These are phyloP conservation scores for Agriopis aurantiaria DNA, from an alignment of 2,888 invertebrate species.

Conservation along the genomic window DNA sequence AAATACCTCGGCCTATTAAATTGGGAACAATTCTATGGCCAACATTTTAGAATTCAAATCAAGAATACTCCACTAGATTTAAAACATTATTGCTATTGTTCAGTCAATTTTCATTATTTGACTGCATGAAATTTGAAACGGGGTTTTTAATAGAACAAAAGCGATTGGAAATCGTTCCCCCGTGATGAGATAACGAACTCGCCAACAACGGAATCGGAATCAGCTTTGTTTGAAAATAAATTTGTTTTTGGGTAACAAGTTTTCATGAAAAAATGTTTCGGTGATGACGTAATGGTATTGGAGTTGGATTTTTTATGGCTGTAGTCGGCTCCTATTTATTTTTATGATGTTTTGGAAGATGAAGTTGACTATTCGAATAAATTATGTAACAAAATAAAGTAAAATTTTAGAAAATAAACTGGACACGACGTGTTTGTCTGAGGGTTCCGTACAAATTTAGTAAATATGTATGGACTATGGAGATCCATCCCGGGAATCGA, in stretches of 20 bases:
- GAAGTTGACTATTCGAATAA: no score
- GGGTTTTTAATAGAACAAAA: constrained; percentile 57
- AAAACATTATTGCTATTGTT: constrained; percentile 21
- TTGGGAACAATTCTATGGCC: no score
- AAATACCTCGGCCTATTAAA: no score
- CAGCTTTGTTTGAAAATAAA: constrained; percentile 40
- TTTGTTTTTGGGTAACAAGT: constrained; percentile 21
- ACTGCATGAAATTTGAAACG: constrained; percentile 29
- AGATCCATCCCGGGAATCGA: no score
- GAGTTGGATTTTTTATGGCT: neutral
- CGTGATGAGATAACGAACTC: constrained; percentile 54
- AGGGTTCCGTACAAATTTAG: no score
- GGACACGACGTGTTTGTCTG: no score
- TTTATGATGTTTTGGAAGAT: no score
- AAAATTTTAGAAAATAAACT: no score
- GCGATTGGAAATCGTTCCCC: constrained; percentile 59
- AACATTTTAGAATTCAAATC: neutral
- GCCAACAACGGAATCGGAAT: constrained; percentile 51
- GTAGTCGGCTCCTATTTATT: no score
- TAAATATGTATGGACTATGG: no score
- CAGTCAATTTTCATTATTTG: constrained; percentile 26
- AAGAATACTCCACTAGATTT: constrained; percentile 11
- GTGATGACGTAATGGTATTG: constrained; percentile 8
- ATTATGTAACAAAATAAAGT: no score
- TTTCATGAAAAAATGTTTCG: constrained; percentile 12